Evolutionary conservation across 2,888 invertebrate genomes (phyloP).

Genomic region (Aplocera efformata): DNA sequence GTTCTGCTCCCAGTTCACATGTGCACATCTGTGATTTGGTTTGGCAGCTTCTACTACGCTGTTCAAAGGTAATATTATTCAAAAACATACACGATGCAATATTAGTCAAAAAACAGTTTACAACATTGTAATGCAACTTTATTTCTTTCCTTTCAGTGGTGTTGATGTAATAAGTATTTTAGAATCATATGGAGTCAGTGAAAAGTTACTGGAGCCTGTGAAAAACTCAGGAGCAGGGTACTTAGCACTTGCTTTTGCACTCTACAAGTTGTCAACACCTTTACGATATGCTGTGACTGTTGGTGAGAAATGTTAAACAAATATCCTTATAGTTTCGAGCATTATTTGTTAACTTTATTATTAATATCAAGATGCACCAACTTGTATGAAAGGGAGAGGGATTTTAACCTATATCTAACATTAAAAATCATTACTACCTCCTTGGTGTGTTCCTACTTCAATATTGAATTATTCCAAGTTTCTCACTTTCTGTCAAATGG

Average conservation of each 20-base stretch:
- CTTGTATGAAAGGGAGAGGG: too few species aligned
- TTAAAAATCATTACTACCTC: too few species aligned
- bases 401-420: too few species aligned
- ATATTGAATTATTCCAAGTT: too few species aligned
- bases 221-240: slow-evolving; percentile 91
- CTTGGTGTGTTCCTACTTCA: too few species aligned
- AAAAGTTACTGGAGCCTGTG: slow-evolving; percentile 87
- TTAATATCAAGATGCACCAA: too few species aligned
- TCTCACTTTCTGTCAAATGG: too few species aligned
- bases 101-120: not conserved
- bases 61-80: slow-evolving; percentile 86
- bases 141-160: slow-evolving; percentile 84
- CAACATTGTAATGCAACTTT: slow-evolving; percentile 1
- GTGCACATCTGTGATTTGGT: slow-evolving; percentile 93
- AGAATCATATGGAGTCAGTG: slow-evolving; percentile 88
- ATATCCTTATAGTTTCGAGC: not conserved
- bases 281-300: slow-evolving; percentile 95
- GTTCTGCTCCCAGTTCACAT: slow-evolving; percentile 96
- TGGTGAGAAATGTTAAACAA: slow-evolving; percentile 71
- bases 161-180: slow-evolving; percentile 91
- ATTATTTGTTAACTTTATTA: not conserved
- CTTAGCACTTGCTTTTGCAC: slow-evolving; percentile 92
- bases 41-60: slow-evolving; percentile 91
- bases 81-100: slow-evolving; percentile 7
- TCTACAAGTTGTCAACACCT: slow-evolving; percentile 97